Conservation (phyloP, 2,113 vertebrate genomes). For the Zootoca vivipara region DNA sequence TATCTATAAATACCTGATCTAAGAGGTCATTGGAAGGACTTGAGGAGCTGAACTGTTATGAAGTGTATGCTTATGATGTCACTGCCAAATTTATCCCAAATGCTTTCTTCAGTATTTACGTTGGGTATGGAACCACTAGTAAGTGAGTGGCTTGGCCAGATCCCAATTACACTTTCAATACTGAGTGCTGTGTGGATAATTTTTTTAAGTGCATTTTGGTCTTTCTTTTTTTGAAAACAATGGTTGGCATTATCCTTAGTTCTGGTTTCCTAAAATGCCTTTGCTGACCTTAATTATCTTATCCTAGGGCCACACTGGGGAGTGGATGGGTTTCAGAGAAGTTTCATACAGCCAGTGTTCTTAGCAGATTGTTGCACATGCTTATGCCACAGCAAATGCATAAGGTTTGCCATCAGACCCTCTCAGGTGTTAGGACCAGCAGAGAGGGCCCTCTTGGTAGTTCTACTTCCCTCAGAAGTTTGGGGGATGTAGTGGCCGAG, state of each 20-base stretch:
- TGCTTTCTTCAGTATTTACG: neutral
- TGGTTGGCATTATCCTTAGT: neutral
- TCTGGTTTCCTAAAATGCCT: neutral
- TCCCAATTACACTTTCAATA: neutral
- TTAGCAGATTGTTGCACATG: neutral
- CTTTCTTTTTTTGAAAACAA: neutral
- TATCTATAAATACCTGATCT: neutral
- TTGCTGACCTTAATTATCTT: neutral
- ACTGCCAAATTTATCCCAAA: constrained; percentile 7
- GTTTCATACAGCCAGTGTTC: too few relatives aligned
- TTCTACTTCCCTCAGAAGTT: too few relatives aligned
- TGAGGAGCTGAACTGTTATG: neutral
- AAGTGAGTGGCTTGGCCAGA: neutral
- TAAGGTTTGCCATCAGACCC: neutral
- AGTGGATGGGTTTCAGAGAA: neutral
- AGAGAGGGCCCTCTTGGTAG: neutral
- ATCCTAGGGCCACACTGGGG: neutral
- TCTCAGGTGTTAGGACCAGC: too few relatives aligned
- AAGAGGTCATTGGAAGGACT: constrained; percentile 10
- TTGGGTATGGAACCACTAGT: constrained; percentile 14
- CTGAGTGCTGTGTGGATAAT: constrained; percentile 12
- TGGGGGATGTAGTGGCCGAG: too few relatives aligned
- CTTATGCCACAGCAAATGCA: neutral
- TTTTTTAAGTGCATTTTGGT: neutral
- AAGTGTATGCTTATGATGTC: neutral